Conservation (phyloP, 2,797 vertebrate genomes). For the Propithecus perrieri region DNA sequence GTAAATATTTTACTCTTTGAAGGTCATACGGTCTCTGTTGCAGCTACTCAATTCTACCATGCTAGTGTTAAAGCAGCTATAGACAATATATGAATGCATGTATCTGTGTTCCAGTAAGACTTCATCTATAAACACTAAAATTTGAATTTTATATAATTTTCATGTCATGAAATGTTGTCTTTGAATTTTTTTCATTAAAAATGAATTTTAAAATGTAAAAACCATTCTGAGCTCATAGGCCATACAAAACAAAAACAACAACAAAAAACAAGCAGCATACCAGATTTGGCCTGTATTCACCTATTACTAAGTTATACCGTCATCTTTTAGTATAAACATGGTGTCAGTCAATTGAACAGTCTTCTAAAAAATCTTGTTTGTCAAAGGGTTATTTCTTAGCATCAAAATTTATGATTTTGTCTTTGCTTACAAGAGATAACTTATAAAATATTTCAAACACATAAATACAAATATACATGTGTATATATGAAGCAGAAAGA, state of each 20-base stretch:
- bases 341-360: not conserved
- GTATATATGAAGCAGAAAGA: not conserved
- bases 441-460: not conserved
- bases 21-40: not conserved
- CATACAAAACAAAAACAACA: not conserved
- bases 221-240: not conserved
- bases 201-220: constrained; percentile 20
- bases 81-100: not conserved
- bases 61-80: not conserved
- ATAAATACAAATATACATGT: not conserved
- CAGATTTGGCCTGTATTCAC: not conserved
- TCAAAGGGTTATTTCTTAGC: not conserved
- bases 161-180: not conserved
- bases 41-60: not conserved
- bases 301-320: not conserved
- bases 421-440: not conserved
- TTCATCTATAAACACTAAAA: not conserved
- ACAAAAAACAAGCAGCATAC: not conserved
- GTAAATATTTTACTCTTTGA: not conserved
- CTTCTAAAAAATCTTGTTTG: not conserved
- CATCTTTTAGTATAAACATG: not conserved
- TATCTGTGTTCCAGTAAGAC: not conserved
- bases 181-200: constrained; percentile 23
- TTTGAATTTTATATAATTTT: constrained; percentile 19
- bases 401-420: constrained; percentile 2